phyloP scores from a whole-genome alignment of 1,140 invertebrate species.

The Lepidotrigona ventralis region DNA sequence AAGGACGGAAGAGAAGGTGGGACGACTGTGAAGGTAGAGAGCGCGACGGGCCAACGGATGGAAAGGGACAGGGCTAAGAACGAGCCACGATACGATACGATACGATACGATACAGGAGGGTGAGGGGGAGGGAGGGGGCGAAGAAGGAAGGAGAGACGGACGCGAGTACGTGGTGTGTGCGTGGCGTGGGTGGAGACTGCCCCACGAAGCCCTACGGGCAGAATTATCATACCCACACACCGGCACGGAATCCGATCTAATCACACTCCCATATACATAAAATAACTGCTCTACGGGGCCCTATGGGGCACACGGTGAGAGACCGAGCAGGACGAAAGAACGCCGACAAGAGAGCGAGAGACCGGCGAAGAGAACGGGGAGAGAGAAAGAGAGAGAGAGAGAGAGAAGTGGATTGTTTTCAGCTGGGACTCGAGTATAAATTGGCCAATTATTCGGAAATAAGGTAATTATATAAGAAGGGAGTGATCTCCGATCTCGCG shows the following conservation, averaged over 20 bases:
- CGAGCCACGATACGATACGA: neutral
- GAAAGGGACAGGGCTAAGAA: constrained; percentile 23
- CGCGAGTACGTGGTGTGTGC: constrained; percentile 67
- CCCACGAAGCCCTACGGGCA: constrained; percentile 76
- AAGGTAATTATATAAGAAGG: constrained; percentile 80
- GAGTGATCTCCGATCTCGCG: constrained; percentile 76
- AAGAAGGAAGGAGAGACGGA: constrained; percentile 27
- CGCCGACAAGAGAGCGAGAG: constrained; percentile 24
- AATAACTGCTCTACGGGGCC: constrained; percentile 78
- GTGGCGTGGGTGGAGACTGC: constrained; percentile 77
- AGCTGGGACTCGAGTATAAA: constrained; percentile 80
- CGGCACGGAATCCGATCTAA: constrained; percentile 75
- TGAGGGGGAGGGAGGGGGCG: too few relatives aligned
- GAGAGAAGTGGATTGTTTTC: constrained; percentile 78
- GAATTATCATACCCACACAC: constrained; percentile 80
- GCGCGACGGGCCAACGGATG: constrained; percentile 1
- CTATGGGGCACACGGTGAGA: constrained; percentile 74
- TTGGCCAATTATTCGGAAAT: constrained; percentile 81
- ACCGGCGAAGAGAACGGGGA: neutral
- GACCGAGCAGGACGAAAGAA: constrained; percentile 59
- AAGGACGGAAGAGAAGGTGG: constrained; percentile 19
- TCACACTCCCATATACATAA: constrained; percentile 80
- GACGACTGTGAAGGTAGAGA: neutral
- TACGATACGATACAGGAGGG: too few relatives aligned
- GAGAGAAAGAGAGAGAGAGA: constrained; percentile 51